A percentile compares a stretch with the other conserved stretches of the same genome.
phyloP scores from a whole-genome alignment of 2,113 vertebrate genomes.

The Vicugna pacos region DNA sequence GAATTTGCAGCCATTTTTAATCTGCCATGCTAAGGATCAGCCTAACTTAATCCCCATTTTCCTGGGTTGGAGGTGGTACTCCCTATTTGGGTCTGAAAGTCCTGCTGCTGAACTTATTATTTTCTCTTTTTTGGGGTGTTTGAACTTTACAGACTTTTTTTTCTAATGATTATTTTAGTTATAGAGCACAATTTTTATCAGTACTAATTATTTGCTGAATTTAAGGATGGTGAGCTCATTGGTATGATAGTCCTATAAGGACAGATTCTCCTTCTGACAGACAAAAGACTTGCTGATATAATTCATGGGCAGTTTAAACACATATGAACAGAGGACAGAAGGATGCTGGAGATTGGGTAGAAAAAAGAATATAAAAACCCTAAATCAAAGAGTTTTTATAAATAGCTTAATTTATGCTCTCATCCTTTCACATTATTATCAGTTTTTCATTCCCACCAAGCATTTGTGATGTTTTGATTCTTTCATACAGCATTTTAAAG shows the following conservation, averaged over 20 bases:
- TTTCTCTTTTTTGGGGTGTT: conserved; percentile 26
- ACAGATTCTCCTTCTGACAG: not conserved
- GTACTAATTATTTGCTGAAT: conserved; percentile 45
- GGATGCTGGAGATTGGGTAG: not conserved
- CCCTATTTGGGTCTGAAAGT: not conserved
- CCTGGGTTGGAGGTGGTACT: not conserved
- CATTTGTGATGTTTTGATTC: conserved; percentile 24
- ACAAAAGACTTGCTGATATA: not conserved
- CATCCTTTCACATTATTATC: not conserved
- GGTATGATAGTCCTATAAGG: not conserved
- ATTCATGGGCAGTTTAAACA: not conserved
- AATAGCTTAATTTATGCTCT: conserved; percentile 28
- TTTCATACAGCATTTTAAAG: conserved; percentile 58
- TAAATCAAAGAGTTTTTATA: not conserved
- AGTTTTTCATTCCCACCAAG: conserved; percentile 52
- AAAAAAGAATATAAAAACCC: not conserved
- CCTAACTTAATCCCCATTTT: not conserved
- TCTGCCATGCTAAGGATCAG: not conserved
- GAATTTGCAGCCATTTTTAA: not conserved
- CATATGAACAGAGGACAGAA: not conserved
- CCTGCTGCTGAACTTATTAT: not conserved
- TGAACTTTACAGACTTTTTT: conserved; percentile 17
- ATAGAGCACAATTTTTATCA: not conserved
- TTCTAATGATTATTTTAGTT: conserved; percentile 42
- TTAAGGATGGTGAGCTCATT: not conserved